Conservation (phyloP, 2,888 invertebrate genomes). For the Strigamia crassipes region DNA sequence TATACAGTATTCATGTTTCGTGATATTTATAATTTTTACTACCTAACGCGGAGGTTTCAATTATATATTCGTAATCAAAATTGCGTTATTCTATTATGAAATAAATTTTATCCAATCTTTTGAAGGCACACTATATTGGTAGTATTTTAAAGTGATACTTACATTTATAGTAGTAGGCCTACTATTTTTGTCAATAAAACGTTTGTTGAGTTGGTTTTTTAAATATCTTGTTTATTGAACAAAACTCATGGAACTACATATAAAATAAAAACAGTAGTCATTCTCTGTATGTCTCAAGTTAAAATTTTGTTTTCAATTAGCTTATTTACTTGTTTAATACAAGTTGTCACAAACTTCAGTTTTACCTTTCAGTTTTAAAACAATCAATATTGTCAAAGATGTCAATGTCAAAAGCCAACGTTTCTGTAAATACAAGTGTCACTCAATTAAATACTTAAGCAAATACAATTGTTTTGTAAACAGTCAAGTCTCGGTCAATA, state of each 20-base stretch:
- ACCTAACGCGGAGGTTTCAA: no score
- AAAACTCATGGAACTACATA: background rate
- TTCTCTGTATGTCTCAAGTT: background rate
- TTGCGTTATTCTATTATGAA: background rate
- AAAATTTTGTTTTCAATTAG: background rate
- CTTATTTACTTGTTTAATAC: background rate
- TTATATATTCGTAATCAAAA: background rate
- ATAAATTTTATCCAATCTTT: no score
- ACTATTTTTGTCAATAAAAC: background rate
- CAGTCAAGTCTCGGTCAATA: background rate
- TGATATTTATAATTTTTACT: background rate
- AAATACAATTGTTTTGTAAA: background rate
- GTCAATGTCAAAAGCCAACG: background rate
- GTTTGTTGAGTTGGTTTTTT: background rate
- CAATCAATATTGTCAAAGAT: background rate
- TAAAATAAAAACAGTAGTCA: background rate
- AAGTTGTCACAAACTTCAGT: background rate
- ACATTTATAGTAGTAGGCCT: background rate
- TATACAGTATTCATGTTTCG: background rate
- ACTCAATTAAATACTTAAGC: constrained; percentile 2
- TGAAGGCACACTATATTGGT: background rate
- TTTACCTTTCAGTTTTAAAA: background rate
- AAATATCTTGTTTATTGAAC: background rate
- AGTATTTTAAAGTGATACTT: background rate
- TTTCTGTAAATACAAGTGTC: background rate